phyloP scores from a whole-genome alignment of 2,888 invertebrate genomes.

The Metacarcinus magister region DNA sequence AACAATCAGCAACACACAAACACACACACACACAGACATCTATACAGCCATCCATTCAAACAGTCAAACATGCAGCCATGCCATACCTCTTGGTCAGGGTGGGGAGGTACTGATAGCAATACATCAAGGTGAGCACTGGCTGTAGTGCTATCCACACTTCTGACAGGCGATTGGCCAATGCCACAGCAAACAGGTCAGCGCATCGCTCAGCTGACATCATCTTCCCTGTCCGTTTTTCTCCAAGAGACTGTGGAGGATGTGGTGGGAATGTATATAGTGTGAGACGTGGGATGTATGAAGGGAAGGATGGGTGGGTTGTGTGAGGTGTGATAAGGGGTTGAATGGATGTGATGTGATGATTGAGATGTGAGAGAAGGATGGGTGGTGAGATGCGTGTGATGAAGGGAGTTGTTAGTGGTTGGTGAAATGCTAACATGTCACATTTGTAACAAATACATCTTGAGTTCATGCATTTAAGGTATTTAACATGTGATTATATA shows the following conservation, averaged over 20 bases:
- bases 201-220: slow-evolving; percentile 86
- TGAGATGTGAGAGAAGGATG: too few species aligned
- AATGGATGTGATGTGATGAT: neutral
- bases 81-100: slow-evolving; percentile 57
- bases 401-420: too few species aligned
- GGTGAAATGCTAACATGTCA: too few species aligned
- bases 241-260: slow-evolving; percentile 84
- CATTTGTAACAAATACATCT: too few species aligned
- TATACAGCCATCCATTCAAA: slow-evolving; percentile 13
- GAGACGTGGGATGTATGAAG: too few species aligned
- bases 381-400: too few species aligned
- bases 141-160: slow-evolving; percentile 90
- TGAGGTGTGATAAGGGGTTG: neutral
- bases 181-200: slow-evolving; percentile 86
- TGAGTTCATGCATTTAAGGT: too few species aligned
- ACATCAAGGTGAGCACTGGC: slow-evolving; percentile 88
- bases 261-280: neutral
- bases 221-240: slow-evolving; percentile 78
- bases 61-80: neutral
- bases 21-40: neutral
- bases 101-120: slow-evolving; percentile 86
- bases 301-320: too few species aligned
- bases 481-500: too few species aligned
- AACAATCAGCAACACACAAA: neutral
- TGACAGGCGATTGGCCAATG: slow-evolving; percentile 86